These are phyloP conservation scores for Dioctria rufipes DNA, from an alignment of 2,888 invertebrate species.

Conservation along the genomic window DNA sequence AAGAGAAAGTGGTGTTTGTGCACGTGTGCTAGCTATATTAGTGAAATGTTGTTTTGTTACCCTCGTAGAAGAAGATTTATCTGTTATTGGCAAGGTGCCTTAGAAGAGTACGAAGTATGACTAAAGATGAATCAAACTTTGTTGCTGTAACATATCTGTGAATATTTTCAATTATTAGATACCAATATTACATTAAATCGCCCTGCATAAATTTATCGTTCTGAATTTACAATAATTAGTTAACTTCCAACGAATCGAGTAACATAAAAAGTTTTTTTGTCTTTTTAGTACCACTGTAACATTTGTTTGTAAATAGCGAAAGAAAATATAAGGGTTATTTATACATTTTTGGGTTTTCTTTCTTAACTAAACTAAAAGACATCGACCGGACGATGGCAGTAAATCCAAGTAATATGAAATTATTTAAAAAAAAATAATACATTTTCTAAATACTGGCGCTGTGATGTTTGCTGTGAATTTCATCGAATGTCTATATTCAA, in stretches of 20 bases:
- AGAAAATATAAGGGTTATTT: slow-evolving; percentile 45
- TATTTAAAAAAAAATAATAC: no score
- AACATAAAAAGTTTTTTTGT: background rate
- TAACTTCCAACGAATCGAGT: background rate
- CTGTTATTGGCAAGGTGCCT: slow-evolving; percentile 47
- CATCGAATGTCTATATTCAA: no score
- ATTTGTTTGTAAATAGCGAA: slow-evolving; percentile 47
- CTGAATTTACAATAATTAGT: no score
- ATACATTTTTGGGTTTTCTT: slow-evolving; percentile 1
- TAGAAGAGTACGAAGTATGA: slow-evolving; percentile 15
- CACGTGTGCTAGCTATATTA: no score
- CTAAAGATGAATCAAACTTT: background rate
- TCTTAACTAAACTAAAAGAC: background rate
- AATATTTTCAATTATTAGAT: slow-evolving; percentile 17
- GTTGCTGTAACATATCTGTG: slow-evolving; percentile 33
- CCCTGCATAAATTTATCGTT: background rate
- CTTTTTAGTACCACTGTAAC: slow-evolving; percentile 30
- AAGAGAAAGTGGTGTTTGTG: background rate
- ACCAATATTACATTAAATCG: background rate
- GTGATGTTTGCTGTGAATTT: no score
- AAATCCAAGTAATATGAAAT: no score
- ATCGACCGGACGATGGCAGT: no score
- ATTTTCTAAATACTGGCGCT: no score
- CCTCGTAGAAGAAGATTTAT: background rate
- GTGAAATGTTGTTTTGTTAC: background rate